Conservation (phyloP, 2,888 invertebrate genomes). For the Pardosa pseudoannulata region DNA sequence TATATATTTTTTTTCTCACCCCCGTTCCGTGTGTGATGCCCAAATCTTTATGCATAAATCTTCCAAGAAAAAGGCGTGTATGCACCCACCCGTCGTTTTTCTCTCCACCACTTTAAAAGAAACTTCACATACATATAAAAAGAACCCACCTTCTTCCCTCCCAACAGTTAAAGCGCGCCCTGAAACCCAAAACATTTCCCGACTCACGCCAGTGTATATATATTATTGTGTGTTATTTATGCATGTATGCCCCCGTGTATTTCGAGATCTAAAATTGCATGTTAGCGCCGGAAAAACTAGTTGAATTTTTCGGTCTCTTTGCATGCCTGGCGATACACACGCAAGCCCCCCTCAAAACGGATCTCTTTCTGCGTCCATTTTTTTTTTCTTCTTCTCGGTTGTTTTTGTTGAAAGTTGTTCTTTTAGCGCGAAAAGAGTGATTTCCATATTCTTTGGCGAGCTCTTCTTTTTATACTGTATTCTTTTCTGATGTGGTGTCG, state of each 20-base stretch:
- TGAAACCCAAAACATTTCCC: constrained; percentile 5
- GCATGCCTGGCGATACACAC: constrained; percentile 44
- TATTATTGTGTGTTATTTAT: constrained; percentile 2
- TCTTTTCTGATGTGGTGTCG: not conserved
- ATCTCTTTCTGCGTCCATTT: constrained; percentile 29
- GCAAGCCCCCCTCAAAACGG: constrained; percentile 31
- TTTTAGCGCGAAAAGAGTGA: constrained; percentile 31
- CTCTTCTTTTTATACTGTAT: too few relatives aligned
- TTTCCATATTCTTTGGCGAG: constrained; percentile 50
- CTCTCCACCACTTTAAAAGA: not conserved
- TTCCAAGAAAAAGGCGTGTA: not conserved
- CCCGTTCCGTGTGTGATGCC: not conserved
- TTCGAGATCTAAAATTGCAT: constrained; percentile 45
- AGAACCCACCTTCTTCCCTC: not conserved
- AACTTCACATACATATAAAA: constrained; percentile 16
- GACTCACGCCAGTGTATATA: not conserved
- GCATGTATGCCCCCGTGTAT: constrained; percentile 6
- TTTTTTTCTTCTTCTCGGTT: constrained; percentile 2
- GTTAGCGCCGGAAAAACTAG: constrained; percentile 44
- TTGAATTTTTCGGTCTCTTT: constrained; percentile 54
- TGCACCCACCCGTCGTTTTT: not conserved
- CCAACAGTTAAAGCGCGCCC: not conserved
- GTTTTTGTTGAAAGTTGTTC: constrained; percentile 52
- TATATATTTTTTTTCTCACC: not conserved
- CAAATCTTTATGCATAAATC: constrained; percentile 8